These are phyloP conservation scores for Megaustenia siamemsis DNA, from an alignment of 2,888 invertebrate genomes.

Conservation along the genomic window DNA sequence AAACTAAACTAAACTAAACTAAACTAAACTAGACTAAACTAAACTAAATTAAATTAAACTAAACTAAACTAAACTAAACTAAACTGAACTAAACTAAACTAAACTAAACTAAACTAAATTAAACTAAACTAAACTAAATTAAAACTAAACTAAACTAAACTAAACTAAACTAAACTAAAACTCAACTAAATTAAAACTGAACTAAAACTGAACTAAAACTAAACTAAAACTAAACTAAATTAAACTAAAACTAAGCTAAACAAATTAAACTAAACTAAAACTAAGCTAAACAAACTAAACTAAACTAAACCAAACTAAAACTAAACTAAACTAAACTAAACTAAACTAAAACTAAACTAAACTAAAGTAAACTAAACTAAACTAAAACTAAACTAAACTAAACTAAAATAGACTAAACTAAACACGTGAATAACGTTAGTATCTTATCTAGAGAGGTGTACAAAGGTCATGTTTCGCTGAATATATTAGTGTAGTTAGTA, in stretches of 20 bases:
- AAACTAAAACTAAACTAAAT: neutral
- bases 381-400: neutral
- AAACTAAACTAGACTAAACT: constrained; percentile 11
- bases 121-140: constrained; percentile 29
- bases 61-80: constrained; percentile 24
- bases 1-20: neutral
- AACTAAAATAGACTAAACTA: too few species aligned
- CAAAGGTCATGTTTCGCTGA: too few species aligned
- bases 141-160: constrained; percentile 15
- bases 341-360: neutral
- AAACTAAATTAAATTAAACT: constrained; percentile 26
- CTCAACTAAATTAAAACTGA: neutral
- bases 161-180: constrained; percentile 3
- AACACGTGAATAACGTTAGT: too few species aligned
- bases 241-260: too few species aligned
- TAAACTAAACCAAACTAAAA: too few species aligned
- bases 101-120: constrained; percentile 9
- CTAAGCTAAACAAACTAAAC: neutral
- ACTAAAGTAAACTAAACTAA: neutral
- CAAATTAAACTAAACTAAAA: constrained; percentile 10
- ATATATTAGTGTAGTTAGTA: too few species aligned
- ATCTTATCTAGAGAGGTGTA: too few species aligned
- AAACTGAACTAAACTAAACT: constrained; percentile 19
- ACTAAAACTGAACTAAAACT: neutral
- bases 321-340: neutral